Conservation (phyloP, 2,797 vertebrate genomes). For the Sebastes matsubarae region DNA sequence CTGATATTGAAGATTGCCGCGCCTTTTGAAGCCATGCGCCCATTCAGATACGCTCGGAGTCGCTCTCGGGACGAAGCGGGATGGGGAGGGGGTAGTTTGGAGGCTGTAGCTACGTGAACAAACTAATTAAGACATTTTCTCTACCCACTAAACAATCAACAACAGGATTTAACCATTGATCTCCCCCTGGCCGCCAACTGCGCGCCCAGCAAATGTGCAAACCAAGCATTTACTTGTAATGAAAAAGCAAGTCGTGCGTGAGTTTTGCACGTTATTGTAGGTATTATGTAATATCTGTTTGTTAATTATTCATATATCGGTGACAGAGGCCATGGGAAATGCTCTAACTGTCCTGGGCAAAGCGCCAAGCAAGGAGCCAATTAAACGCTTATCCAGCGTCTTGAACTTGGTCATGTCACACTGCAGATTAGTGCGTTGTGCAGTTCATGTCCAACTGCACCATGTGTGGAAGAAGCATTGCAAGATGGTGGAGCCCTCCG, state of each 20-base stretch:
- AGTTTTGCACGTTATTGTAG: constrained; percentile 8
- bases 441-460: not conserved
- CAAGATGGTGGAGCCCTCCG: not conserved
- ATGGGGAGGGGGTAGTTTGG: constrained; percentile 21
- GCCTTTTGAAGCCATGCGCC: constrained; percentile 39
- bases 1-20: constrained; percentile 35
- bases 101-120: constrained; percentile 42
- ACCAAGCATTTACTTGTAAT: constrained; percentile 54
- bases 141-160: constrained; percentile 71
- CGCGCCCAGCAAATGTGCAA: constrained; percentile 47
- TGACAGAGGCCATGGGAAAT: constrained; percentile 32
- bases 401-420: constrained; percentile 10
- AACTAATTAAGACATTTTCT: constrained; percentile 74
- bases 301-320: constrained; percentile 34
- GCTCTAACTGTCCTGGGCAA: constrained; percentile 17
- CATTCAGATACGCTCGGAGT: constrained; percentile 37
- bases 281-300: constrained; percentile 24
- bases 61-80: constrained; percentile 29
- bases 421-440: constrained; percentile 12
- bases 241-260: constrained; percentile 33
- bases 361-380: not conserved
- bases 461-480: not conserved
- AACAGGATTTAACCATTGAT: constrained; percentile 61
- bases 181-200: constrained; percentile 43
- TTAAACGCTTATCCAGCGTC: constrained; percentile 19